These are phyloP conservation scores for Metridium senile DNA, from an alignment of 92 coral and sea anemone species.

Conservation along the genomic window DNA sequence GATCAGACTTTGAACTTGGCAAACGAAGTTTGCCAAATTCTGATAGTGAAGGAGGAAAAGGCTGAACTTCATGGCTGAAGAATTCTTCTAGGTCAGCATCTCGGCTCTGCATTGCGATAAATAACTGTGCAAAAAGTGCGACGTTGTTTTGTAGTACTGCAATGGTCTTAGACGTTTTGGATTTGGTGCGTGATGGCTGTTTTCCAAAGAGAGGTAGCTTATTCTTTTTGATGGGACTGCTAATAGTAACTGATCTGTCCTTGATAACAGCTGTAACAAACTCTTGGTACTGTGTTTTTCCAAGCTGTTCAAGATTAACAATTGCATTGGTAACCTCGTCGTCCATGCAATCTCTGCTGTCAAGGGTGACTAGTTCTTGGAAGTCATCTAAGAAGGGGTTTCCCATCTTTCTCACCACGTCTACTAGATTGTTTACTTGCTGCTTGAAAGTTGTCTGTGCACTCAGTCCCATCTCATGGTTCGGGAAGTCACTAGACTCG, in stretches of 20 bases:
- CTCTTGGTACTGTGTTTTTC: slow-evolving; percentile 53
- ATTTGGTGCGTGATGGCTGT: slow-evolving; percentile 33
- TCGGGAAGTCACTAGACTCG: slow-evolving; percentile 13
- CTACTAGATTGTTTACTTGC: slow-evolving; percentile 46
- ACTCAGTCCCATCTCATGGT: slow-evolving; percentile 51
- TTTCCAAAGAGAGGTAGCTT: slow-evolving; percentile 46
- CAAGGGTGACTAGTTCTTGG: slow-evolving; percentile 63
- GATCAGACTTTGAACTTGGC: slow-evolving; percentile 40
- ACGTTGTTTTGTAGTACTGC: slow-evolving; percentile 35
- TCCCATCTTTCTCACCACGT: slow-evolving; percentile 62
- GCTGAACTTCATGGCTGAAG: slow-evolving; percentile 52
- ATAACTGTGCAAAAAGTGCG: slow-evolving; percentile 56
- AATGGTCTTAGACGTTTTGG: slow-evolving; percentile 51
- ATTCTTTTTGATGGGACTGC: slow-evolving; percentile 60
- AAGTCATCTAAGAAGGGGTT: slow-evolving; percentile 66
- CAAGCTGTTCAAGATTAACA: slow-evolving; percentile 35
- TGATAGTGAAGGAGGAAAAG: slow-evolving; percentile 55
- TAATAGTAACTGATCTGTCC: slow-evolving; percentile 43
- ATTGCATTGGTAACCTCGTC: slow-evolving; percentile 52
- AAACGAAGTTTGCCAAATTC: slow-evolving; percentile 54
- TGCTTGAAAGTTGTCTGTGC: slow-evolving; percentile 53
- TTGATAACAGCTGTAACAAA: slow-evolving; percentile 48
- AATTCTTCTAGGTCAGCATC: slow-evolving; percentile 54
- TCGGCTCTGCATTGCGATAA: slow-evolving; percentile 50
- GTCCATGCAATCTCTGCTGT: slow-evolving; percentile 51